Percentiles rank a stretch among this genome's conserved stretches.
Evolutionary conservation across 1,140 invertebrate species (phyloP).

Genomic region (Capitella teleta): DNA sequence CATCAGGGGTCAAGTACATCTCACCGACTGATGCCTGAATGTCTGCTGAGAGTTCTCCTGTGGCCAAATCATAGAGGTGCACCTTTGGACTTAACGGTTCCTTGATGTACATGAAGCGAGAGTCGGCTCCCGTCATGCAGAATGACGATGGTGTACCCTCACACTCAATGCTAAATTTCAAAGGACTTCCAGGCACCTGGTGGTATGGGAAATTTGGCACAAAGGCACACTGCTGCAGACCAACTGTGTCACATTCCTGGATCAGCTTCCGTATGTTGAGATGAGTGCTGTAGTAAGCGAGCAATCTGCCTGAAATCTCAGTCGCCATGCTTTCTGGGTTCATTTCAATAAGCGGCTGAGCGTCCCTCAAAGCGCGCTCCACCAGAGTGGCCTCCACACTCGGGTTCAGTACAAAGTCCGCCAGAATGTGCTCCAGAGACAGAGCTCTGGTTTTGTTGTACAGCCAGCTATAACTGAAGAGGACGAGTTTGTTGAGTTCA

Average conservation of each 20-base stretch:
- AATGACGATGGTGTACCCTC: slow-evolving; percentile 17
- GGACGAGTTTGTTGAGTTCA: slow-evolving; percentile 82
- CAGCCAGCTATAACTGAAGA: slow-evolving; percentile 97
- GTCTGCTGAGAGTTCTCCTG: slow-evolving; percentile 21
- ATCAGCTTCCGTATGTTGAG: slow-evolving; percentile 70
- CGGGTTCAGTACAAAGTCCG: slow-evolving; percentile 87
- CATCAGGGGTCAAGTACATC: slow-evolving; percentile 28
- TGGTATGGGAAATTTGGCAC: slow-evolving; percentile 33
- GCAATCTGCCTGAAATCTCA: slow-evolving; percentile 78
- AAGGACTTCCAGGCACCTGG: slow-evolving; percentile 28
- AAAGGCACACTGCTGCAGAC: slow-evolving; percentile 27
- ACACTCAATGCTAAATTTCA: slow-evolving; percentile 25
- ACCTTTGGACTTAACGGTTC: slow-evolving; percentile 20
- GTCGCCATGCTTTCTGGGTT: slow-evolving; percentile 92
- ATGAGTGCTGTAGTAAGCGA: slow-evolving; percentile 52
- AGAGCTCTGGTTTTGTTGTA: slow-evolving; percentile 90
- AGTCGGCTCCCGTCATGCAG: slow-evolving; percentile 16
- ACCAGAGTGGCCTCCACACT: slow-evolving; percentile 71
- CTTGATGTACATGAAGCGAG: slow-evolving; percentile 23
- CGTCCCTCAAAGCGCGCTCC: slow-evolving; percentile 78
- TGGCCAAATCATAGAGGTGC: slow-evolving; percentile 23
- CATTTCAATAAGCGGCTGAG: slow-evolving; percentile 54
- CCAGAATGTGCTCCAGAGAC: slow-evolving; percentile 78
- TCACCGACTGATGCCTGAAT: slow-evolving; percentile 31
- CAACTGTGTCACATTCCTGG: slow-evolving; percentile 56